These are phyloP conservation scores for Drosophila repleta DNA, from an alignment of 1,140 invertebrate species.

Conservation along the genomic window DNA sequence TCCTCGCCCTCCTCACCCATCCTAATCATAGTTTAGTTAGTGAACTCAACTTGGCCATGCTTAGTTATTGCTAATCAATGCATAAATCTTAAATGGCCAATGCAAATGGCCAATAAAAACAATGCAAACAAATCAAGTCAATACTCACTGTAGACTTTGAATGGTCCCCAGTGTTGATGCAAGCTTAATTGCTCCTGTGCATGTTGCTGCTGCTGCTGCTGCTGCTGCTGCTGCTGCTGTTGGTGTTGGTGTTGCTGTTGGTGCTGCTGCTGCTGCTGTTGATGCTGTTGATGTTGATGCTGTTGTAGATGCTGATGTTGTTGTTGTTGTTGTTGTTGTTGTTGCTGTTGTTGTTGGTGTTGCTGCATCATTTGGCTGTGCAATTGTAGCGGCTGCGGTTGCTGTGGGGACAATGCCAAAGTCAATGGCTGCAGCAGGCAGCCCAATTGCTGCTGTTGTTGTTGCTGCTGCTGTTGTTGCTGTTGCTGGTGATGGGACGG, in stretches of 20 bases:
- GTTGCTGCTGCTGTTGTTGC: conserved; percentile 83
- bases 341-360: conserved; percentile 61
- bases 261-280: conserved; percentile 62
- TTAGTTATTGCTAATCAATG: conserved; percentile 6
- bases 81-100: conserved; percentile 14
- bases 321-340: conserved; percentile 62
- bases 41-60: no score
- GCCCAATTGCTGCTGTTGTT: conserved; percentile 58
- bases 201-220: conserved; percentile 66
- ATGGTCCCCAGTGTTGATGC: conserved; percentile 83
- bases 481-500: conserved; percentile 69
- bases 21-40: no score
- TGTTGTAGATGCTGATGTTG: conserved; percentile 53
- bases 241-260: conserved; percentile 64
- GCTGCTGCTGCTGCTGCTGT: conserved; percentile 45
- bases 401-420: conserved; percentile 76
- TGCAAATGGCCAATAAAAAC: neutral
- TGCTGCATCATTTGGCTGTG: conserved; percentile 78
- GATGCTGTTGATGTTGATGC: conserved; percentile 63
- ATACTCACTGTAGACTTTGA: conserved; percentile 88
- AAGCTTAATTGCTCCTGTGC: conserved; percentile 75
- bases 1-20: no score
- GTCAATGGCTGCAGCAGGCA: conserved; percentile 69
- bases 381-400: conserved; percentile 73
- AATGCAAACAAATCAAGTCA: conserved; percentile 46